Conservation (phyloP, 1,140 invertebrate species). For the Yoshiicerus persimilis region DNA sequence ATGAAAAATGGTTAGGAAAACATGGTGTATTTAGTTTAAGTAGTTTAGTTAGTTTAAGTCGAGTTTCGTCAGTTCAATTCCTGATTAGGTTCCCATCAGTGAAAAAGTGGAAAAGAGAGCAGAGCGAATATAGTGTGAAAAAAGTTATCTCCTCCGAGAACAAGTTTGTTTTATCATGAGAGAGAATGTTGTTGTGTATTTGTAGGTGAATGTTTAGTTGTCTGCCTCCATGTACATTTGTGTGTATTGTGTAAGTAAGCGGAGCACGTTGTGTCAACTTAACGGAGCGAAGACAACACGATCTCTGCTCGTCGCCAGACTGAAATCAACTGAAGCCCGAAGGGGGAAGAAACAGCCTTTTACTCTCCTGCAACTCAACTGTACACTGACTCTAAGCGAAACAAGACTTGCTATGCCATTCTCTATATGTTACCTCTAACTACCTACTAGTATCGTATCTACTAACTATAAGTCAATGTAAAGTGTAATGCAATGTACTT, state of each 20-base stretch:
- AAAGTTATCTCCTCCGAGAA: slow-evolving; percentile 8
- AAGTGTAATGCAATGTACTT: too few species aligned
- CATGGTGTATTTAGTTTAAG: not conserved
- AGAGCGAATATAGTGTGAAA: not conserved
- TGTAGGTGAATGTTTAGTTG: not conserved
- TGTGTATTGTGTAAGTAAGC: not conserved
- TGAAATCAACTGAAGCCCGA: slow-evolving; percentile 18
- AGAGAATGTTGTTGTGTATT: slow-evolving; percentile 17
- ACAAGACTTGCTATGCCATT: not conserved
- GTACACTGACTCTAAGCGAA: not conserved
- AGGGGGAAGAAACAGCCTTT: not conserved
- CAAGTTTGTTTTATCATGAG: slow-evolving; percentile 17
- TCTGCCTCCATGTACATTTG: not conserved
- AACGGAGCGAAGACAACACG: slow-evolving; percentile 20
- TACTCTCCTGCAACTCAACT: not conserved
- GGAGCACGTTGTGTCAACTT: slow-evolving; percentile 21
- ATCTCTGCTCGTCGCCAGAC: slow-evolving; percentile 10
- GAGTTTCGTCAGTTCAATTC: not conserved
- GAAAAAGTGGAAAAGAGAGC: not conserved
- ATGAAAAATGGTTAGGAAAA: not conserved
- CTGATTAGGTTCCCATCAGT: not conserved
- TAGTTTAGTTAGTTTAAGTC: not conserved
- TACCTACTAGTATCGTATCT: too few species aligned
- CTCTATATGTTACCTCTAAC: not conserved
- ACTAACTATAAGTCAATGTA: not conserved